Evolutionary conservation across 2,797 vertebrate genomes (phyloP), one percentile per base, ranked within the genome.

Genomic region (Petrocephalus schoutedeni): DNA sequence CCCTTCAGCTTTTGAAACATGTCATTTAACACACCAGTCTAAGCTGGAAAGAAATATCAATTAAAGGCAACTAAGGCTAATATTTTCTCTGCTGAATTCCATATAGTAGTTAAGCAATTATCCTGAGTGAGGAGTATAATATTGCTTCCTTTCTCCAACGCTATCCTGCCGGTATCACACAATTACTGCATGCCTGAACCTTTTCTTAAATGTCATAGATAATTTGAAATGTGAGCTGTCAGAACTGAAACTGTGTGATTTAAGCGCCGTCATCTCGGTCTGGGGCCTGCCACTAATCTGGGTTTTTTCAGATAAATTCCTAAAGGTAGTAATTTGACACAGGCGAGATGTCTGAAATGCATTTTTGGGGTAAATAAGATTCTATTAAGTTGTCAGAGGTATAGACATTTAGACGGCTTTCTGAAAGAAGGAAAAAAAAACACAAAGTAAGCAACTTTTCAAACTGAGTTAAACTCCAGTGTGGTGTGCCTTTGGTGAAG

Each of bases 201-300:
- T 49, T 86, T 86, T 36, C 84, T 86, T 86, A 86, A 86, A 58
- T 86, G 84, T 84, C 80, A 84, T 53, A 49, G 49, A 59, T 86
- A 86, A 86, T 57, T 89, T 71, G 59, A 89, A 89, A 91, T 87
- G 88, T 77, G 83, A 92, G 90, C 58, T 87, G 21, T 77, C 71
- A 82, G 90, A 92, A 88, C 86, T 88, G 90, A 90, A 87, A 87
- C 84, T 87, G 85, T 87, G 59, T 90, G 64, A 86, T 90, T 84
- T 90, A 89, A 91, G 90, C 84, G 71, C 77, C 57, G 53, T 91
- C 88, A 90, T 92, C 89, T 91, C 89, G 91, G 92, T 91, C 90
- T 88, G 36, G 49, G 88, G 86, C 90, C 91, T 91, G 89, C 89
- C 86, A 87, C 87, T 61, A 57, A 58, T 86, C 80, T 84, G n/a